Percentiles rank a stretch among this genome's conserved stretches.
Conservation (phyloP, 2,797 vertebrate species). For the Momotus momota region DNA sequence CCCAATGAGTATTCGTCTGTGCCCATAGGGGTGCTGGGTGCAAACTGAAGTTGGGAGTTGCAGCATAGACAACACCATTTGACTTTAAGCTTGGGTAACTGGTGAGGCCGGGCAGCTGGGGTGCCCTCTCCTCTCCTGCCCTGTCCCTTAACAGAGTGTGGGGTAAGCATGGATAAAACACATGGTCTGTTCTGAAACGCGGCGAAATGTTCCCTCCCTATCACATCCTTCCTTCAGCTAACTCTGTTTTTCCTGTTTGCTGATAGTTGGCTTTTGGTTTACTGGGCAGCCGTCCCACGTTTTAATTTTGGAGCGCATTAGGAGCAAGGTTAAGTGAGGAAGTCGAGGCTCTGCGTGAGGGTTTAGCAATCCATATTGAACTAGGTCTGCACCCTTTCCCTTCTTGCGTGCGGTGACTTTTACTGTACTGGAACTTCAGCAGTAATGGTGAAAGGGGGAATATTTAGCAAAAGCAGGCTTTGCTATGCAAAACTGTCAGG, state of each 20-base stretch:
- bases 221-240: not conserved
- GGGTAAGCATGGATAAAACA: fast-evolving
- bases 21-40: fast-evolving
- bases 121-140: not conserved
- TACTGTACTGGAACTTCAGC: not conserved
- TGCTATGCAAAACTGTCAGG: not conserved
- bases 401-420: not conserved
- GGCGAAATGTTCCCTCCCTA: not conserved
- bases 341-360: not conserved
- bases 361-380: not conserved
- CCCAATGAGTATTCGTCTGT: not conserved
- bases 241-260: slow-evolving; percentile 23
- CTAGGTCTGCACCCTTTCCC: not conserved
- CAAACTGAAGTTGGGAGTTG: not conserved
- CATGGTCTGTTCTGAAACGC: fast-evolving
- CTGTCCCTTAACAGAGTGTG: fast-evolving
- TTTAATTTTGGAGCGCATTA: not conserved
- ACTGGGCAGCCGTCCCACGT: not conserved
- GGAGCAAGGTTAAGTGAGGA: not conserved
- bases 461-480: not conserved
- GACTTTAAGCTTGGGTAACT: not conserved
- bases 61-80: not conserved
- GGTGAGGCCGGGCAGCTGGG: not conserved
- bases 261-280: not conserved
- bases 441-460: not conserved